These are phyloP conservation scores for Chironomus tentans DNA, from an alignment of 2,888 invertebrate species.

Conservation along the genomic window DNA sequence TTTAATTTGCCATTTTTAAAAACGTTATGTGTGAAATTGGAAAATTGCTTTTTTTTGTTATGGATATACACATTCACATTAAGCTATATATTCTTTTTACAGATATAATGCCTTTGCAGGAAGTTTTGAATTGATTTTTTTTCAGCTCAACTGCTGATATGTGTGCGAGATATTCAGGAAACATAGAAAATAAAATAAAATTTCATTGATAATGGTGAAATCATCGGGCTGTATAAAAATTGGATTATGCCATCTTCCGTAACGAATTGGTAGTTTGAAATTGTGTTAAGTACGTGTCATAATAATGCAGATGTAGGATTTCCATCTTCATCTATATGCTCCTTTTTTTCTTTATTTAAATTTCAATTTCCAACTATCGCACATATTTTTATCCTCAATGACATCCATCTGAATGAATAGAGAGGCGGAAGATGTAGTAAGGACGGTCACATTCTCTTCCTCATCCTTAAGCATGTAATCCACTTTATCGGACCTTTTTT, in stretches of 20 bases:
- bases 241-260: conserved; percentile 7
- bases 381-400: background rate
- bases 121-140: background rate
- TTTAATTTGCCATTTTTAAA: conserved; percentile 14
- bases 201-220: conserved; percentile 4
- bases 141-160: background rate
- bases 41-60: background rate
- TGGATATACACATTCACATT: background rate
- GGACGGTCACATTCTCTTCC: background rate
- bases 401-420: background rate
- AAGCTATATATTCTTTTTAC: background rate
- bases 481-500: conserved; percentile 2
- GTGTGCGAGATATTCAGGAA: background rate
- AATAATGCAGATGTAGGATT: conserved; percentile 10
- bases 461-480: background rate
- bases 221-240: conserved; percentile 5
- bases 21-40: conserved; percentile 22
- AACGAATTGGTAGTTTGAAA: conserved; percentile 8
- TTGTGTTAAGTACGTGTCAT: conserved; percentile 12
- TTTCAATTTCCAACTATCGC: background rate
- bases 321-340: background rate
- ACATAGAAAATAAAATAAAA: background rate
- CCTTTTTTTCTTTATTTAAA: background rate
- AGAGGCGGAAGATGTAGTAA: background rate
- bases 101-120: background rate